These are phyloP conservation scores for Pseudorectes ferrugineus DNA, from an alignment of 2,113 vertebrate genomes.

Conservation along the genomic window DNA sequence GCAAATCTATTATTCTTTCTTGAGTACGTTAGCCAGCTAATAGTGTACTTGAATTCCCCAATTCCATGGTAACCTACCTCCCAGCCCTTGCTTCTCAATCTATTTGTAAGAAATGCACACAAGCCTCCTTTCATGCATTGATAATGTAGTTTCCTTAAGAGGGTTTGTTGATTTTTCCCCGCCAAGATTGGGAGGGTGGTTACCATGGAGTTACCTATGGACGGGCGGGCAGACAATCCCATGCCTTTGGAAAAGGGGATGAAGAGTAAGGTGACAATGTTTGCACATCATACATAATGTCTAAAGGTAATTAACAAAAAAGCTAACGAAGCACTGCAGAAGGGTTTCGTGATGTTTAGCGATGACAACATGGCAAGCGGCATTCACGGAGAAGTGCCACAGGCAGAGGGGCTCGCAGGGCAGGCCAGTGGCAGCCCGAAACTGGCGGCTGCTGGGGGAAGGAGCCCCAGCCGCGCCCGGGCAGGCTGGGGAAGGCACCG, in stretches of 20 bases:
- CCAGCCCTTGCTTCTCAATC: background rate
- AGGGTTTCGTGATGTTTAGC: background rate
- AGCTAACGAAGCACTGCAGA: background rate
- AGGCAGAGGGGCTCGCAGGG: background rate
- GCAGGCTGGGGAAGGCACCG: background rate
- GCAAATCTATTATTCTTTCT: background rate
- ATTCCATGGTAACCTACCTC: constrained; percentile 26
- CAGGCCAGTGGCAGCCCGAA: background rate
- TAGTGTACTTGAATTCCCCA: background rate
- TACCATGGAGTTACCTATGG: constrained; percentile 53
- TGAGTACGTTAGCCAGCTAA: background rate
- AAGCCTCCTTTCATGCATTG: background rate
- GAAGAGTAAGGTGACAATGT: background rate
- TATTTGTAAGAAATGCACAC: background rate
- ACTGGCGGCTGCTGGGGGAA: background rate
- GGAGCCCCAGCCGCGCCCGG: background rate
- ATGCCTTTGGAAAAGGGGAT: background rate
- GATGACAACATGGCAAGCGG: background rate
- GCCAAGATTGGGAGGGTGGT: background rate
- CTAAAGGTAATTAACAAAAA: background rate
- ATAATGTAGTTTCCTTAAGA: background rate
- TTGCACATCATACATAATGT: background rate
- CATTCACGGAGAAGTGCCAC: background rate
- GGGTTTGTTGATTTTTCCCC: background rate
- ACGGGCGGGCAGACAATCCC: background rate